Evolutionary conservation across 35 echinoderm and acorn worm species (phyloP), one percentile per base, ranked within the genome.

Genomic region (Apostichopus japonicus): DNA sequence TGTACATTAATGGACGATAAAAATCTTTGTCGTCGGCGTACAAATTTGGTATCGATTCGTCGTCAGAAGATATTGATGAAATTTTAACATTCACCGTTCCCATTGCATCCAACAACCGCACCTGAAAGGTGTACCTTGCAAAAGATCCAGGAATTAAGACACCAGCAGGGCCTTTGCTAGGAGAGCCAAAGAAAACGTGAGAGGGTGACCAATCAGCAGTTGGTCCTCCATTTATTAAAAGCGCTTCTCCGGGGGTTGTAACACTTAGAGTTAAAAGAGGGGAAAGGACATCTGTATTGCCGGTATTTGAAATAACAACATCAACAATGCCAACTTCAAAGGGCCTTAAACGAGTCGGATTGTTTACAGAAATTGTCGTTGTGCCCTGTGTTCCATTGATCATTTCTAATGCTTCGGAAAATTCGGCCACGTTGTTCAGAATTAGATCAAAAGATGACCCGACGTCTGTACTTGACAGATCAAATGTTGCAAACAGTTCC

Each of bases 401-500:
- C 25, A 89, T 73, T 17, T n/a, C 9, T 73, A 89, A 72, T 11
- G 86, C 86, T 89, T 67, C 56, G 23, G 62, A 24, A 72, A 89
- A 89, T 53, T 89, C 67, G 6, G 24, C 67, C 63, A 72, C 63
- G 14, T 89, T 65, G 24, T 89, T 89, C 4, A 89, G 63, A 54
- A 89, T 22, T 14, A 89, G 86, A 62, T 89, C 86, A 73, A 72
- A 89, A 10, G 10, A 52, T n/a, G 86, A 89, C 77, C 83, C 90
- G 25, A 92, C 61, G 1, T 23, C 44, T 6, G 23, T 17, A 24
- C 11, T 61, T 21, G 61, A 75, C 56, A 94, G 23, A 23, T 94
- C 77, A 53, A 94, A 92, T 56, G 80, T 94, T 8, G 90, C 93
- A 65, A 86, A 94, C 23, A 94, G 71, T 78, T 92, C 65, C 17